Conservation (phyloP, 2,797 vertebrate genomes). For the Microcaecilia unicolor region DNA sequence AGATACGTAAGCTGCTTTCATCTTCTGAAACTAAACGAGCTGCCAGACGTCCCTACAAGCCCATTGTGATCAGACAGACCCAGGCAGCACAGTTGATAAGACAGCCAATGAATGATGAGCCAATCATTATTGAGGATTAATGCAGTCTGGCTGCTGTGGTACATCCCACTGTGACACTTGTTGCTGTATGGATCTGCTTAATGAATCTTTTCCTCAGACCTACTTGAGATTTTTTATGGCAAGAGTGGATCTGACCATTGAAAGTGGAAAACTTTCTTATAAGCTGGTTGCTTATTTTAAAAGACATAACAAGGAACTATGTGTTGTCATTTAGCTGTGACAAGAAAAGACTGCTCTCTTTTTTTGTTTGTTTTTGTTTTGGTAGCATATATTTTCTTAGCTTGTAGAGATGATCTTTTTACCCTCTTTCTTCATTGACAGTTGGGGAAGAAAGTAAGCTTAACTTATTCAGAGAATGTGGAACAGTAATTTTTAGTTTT, state of each 20-base stretch:
- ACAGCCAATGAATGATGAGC: conserved; percentile 63
- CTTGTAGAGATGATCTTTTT: conserved; percentile 39
- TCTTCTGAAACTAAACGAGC: conserved; percentile 65
- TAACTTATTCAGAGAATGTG: conserved; percentile 83
- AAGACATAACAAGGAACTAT: conserved; percentile 34
- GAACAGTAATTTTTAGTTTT: conserved; percentile 49
- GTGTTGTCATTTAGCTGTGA: conserved; percentile 33
- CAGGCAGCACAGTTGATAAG: conserved; percentile 52
- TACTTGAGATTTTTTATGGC: conserved; percentile 35
- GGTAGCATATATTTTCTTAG: conserved; percentile 39
- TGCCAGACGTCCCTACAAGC: conserved; percentile 55
- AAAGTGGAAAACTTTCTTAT: conserved; percentile 38
- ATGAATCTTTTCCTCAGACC: conserved; percentile 20
- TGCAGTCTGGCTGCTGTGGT: too few relatives aligned
- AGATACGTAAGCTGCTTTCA: conserved; percentile 68
- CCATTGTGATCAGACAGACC: conserved; percentile 57
- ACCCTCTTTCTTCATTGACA: conserved; percentile 45
- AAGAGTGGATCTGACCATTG: conserved; percentile 24
- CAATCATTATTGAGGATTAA: conserved; percentile 65
- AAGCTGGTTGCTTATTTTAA: conserved; percentile 62
- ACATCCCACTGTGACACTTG: too few relatives aligned
- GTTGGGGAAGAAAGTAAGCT: conserved; percentile 50
- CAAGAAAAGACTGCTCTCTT: conserved; percentile 40
- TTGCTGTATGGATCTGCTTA: conserved; percentile 3
- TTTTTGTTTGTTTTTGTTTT: conserved; percentile 21